Base-by-base conservation (phyloP, 2,113 vertebrate genomes). In the Puffinus mauretanicus region DNA sequence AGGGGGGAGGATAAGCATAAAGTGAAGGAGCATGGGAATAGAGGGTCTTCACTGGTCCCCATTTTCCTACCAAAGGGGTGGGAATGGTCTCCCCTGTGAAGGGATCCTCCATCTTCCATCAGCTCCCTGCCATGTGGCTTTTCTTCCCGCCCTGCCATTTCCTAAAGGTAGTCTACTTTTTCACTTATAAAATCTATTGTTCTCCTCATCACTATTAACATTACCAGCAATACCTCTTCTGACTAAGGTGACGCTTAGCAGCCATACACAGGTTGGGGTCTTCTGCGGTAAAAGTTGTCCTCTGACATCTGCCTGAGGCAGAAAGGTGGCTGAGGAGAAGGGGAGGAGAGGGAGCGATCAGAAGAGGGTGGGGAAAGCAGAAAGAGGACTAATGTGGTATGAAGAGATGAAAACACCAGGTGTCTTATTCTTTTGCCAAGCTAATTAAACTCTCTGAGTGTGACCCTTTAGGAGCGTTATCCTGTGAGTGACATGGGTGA, bases 81-180 rank as follows among this genome's bases (percentile, higher is more conserved):
- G 5, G 8, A 4, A 36, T 44, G 10, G 25, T 69, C 16, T 7
- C 15, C 16, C 6, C 44, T 26, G 26, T 26, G 26, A 81, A 78
- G 38, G 6, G 19, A 44, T 69, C 10, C 16, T 13, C 69, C 12
- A n/a, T 34, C 34, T 78, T 73, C 19, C 12, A 57, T 34, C 25
- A 40, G 6, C 7, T 80, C 8, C 24, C 21, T 51, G 22, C 7
- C 21, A 51, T 1, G 0, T n/a, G n/a, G 2, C n/a, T 76, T 75
- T 84, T 49, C 38, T 54, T 76, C 21, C 10, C 22, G 67, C 26
- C 24, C 7, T 24, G 9, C 29, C 32, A 8, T 65, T 83, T 54
- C 42, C 54, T 81, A 85, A 60, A 85, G 1, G 4, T 61, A 32
- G 8, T 58, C 15, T 54, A 19, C 22, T 32, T 88, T 79, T 93